A percentile compares a stretch with the other conserved stretches of the same genome.
phyloP scores from a whole-genome alignment of 2,797 vertebrate species.

The Leucoraja ocellata region DNA sequence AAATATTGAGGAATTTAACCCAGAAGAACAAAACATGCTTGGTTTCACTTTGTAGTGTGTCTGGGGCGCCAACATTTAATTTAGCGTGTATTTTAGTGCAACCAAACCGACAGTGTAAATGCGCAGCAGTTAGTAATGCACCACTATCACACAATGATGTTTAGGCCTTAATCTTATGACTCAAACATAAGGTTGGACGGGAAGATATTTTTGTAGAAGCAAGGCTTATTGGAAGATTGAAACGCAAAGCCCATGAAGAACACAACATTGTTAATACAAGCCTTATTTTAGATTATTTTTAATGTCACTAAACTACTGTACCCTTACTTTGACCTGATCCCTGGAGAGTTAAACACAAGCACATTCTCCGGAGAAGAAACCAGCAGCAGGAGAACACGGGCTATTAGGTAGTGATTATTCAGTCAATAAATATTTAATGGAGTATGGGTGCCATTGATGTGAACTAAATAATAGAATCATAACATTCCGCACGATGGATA shows the following conservation, averaged over 20 bases:
- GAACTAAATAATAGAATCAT: constrained; percentile 35
- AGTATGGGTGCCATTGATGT: constrained; percentile 21
- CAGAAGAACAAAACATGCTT: neutral
- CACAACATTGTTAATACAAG: neutral
- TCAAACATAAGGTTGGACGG: neutral
- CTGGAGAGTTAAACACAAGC: constrained; percentile 8
- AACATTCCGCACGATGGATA: constrained; percentile 14
- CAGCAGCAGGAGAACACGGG: neutral
- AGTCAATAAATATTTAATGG: constrained; percentile 38
- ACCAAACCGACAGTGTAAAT: neutral
- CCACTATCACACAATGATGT: too few relatives aligned
- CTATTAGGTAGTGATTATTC: constrained; percentile 31
- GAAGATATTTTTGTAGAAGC: neutral
- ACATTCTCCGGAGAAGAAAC: constrained; percentile 24
- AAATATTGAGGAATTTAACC: neutral
- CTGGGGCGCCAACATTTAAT: neutral
- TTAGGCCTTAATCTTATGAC: neutral
- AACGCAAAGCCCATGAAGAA: neutral
- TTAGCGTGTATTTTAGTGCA: neutral
- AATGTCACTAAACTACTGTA: constrained; percentile 18
- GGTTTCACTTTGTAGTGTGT: neutral
- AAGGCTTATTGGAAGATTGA: neutral
- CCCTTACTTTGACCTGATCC: constrained; percentile 36
- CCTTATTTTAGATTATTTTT: constrained; percentile 18
- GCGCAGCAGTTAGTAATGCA: neutral